Evolutionary conservation across 2,113 vertebrate genomes (phyloP).

Genomic region (Tilapia sparmanii): DNA sequence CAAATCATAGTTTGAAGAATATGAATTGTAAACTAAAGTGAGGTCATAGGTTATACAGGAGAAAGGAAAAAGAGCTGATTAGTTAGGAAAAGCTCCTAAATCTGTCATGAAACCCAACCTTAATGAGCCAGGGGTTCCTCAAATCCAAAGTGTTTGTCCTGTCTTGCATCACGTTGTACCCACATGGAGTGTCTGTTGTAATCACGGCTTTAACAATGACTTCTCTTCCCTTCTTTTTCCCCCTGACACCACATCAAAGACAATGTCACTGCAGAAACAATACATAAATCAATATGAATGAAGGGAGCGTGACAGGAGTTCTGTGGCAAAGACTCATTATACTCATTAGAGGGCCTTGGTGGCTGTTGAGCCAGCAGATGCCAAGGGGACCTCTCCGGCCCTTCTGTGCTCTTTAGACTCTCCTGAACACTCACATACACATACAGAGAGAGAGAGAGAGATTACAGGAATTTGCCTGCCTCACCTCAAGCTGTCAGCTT

Average conservation of each 20-base stretch:
- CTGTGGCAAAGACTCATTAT: neutral
- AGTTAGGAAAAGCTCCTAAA: neutral
- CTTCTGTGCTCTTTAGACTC: neutral
- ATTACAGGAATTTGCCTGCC: neutral
- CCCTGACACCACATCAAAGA: conserved; percentile 1
- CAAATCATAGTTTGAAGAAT: neutral
- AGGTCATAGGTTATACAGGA: neutral
- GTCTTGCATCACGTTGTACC: neutral
- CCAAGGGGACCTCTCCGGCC: neutral
- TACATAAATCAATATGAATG: neutral
- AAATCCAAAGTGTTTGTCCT: neutral
- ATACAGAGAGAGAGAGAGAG: neutral
- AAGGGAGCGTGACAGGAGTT: neutral
- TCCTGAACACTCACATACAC: neutral
- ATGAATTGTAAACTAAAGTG: neutral
- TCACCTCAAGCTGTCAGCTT: conserved; percentile 28
- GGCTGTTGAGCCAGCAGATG: conserved; percentile 32
- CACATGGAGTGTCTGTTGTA: neutral
- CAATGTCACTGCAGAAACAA: neutral
- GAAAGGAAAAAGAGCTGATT: neutral
- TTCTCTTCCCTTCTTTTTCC: neutral
- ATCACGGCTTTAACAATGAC: neutral
- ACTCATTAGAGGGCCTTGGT: conserved; percentile 17
- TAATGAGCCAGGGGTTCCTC: neutral
- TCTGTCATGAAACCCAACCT: neutral